These are phyloP conservation scores for Hecatera dysodea DNA, from an alignment of 2,888 invertebrate species.

Conservation along the genomic window DNA sequence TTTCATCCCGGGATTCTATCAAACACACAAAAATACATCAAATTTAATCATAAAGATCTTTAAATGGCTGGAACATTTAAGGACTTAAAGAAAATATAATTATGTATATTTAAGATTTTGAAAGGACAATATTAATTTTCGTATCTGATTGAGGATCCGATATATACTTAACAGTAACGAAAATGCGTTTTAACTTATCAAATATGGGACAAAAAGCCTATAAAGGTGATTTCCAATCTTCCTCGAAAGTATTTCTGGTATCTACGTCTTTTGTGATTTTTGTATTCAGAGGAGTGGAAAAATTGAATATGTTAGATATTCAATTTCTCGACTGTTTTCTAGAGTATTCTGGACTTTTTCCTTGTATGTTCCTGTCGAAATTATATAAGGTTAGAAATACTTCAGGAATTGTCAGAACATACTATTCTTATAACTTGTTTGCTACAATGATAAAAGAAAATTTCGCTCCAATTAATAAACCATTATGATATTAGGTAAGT, in stretches of 20 bases:
- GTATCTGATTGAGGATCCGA: background rate
- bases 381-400: conserved; percentile 2
- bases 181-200: conserved; percentile 13
- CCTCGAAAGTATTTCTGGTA: conserved; percentile 4
- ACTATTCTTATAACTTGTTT: too few species aligned
- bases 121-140: conserved; percentile 2
- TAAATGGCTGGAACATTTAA: too few species aligned
- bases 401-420: background rate
- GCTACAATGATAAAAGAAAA: background rate
- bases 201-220: background rate
- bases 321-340: background rate
- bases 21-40: too few species aligned
- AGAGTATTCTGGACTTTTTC: conserved; percentile 13
- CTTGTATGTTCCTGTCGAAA: conserved; percentile 1
- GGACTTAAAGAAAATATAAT: too few species aligned
- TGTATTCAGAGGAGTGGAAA: background rate
- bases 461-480: background rate
- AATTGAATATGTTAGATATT: conserved; percentile 16
- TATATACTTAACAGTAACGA: background rate
- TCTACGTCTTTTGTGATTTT: conserved; percentile 15
- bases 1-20: too few species aligned
- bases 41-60: too few species aligned
- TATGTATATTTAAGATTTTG: background rate
- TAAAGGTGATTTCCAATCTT: conserved; percentile 13
- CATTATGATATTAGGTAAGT: background rate